Evolutionary conservation across 2,888 invertebrate species (phyloP), one percentile per base, ranked within the genome.

Genomic region (Pachymerium ferrugineum): DNA sequence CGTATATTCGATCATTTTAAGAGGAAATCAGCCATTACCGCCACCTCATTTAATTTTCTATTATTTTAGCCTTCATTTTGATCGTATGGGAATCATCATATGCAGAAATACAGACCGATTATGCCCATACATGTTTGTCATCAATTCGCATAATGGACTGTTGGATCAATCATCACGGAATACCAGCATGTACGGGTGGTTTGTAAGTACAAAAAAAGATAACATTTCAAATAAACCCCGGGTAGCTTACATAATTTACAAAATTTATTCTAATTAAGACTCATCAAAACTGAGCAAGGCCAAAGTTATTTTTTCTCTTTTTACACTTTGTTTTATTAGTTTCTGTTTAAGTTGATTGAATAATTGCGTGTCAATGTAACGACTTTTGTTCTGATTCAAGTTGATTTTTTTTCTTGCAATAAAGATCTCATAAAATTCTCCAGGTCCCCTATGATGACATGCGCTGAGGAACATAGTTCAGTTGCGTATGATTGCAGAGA

Each of bases 151-250:
- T 62, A 22, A 62, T 62, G 25, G 62, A 62, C 28, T 62, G 62
- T 25, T 62, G 62, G 62, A 28, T 62, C 3, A 10, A 62, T 62
- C 62, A 62, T 28, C 62, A 62, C n/a, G 62, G 62, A 62, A 62
- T 62, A 28, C 62, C 62, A 62, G 62, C 62, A 3, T 62, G 62
- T n/a, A 25, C 62, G 62, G 62, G 62, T 62, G 62, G 62, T 28
- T 28, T 62, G 62, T 62, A 14, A 62, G 62, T 62, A 42, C 19
- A 47, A 47, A 62, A 38, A 6, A 62, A 62, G 25, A 1, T 28
- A n/a, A n/a, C n/a, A n/a, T n/a, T n/a, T n/a, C n/a, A n/a, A n/a
- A n/a, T n/a, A n/a, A n/a, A n/a, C n/a, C n/a, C n/a, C 28, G 28
- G 28, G 62, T 62, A 28, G n/a, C 62, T 62, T 62, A 62, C 62